phyloP scores from a whole-genome alignment of 2,113 vertebrate genomes.

The Antechinus stuartii region DNA sequence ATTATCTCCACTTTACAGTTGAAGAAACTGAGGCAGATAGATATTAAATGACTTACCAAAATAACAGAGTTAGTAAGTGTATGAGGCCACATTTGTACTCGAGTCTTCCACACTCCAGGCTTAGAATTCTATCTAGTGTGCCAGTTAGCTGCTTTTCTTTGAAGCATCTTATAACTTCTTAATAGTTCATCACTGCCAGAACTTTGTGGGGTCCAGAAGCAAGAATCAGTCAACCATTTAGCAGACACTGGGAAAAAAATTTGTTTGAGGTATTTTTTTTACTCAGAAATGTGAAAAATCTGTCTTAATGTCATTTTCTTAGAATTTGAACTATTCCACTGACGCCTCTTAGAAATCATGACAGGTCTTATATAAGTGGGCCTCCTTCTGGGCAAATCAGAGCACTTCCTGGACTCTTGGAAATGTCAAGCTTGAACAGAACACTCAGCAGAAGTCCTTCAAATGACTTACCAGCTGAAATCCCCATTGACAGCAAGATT shows the following conservation, averaged over 20 bases:
- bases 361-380: neutral
- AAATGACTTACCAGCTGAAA: conserved; percentile 1
- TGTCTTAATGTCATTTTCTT: conserved; percentile 35
- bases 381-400: neutral
- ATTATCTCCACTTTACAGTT: neutral
- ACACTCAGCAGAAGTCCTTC: neutral
- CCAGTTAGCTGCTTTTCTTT: neutral
- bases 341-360: conserved; percentile 8
- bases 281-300: conserved; percentile 12
- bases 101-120: neutral
- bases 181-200: neutral
- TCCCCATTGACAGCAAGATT: conserved; percentile 8
- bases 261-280: conserved; percentile 12
- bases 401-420: conserved; percentile 13
- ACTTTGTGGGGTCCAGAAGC: neutral
- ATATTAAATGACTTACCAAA: neutral
- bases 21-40: neutral
- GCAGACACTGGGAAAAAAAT: neutral
- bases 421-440: conserved; percentile 12
- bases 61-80: neutral
- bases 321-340: conserved; percentile 1
- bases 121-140: neutral
- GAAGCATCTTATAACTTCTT: neutral
- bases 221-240: neutral
- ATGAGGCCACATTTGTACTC: neutral